Percentiles rank a stretch among this genome's conserved stretches.
Evolutionary conservation across 2,888 invertebrate genomes (phyloP).

Genomic region (Bombylius discolor): DNA sequence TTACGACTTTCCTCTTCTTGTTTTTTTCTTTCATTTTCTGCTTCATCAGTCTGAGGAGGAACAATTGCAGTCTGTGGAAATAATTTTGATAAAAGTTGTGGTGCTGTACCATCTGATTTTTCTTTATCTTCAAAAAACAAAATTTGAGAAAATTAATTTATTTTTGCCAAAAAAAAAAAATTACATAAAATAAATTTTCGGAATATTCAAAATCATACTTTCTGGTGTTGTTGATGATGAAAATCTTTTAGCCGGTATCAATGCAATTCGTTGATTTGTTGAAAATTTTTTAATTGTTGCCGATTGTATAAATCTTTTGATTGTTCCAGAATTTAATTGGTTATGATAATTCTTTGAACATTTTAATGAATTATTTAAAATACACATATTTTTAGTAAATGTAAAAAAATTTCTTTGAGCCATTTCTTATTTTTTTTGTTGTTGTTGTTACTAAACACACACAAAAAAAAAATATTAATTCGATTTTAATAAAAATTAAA

Average conservation of each 20-base stretch:
- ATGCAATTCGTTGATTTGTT: not conserved
- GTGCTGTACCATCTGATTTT: constrained; percentile 8
- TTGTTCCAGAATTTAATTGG: not conserved
- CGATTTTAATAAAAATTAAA: too few species aligned
- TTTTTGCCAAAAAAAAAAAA: not conserved
- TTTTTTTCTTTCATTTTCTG: constrained; percentile 41
- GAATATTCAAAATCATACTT: constrained; percentile 9
- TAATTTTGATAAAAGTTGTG: constrained; percentile 41
- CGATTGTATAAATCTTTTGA: not conserved
- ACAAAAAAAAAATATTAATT: too few species aligned
- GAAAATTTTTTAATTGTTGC: not conserved
- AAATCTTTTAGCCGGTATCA: constrained; percentile 2
- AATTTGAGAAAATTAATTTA: not conserved
- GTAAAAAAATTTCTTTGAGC: constrained; percentile 10
- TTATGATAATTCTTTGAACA: not conserved
- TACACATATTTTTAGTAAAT: constrained; percentile 7
- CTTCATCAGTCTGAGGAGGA: constrained; percentile 37
- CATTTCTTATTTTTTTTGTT: not conserved
- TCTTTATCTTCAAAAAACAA: not conserved
- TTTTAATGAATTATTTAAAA: not conserved
- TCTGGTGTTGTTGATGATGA: constrained; percentile 1
- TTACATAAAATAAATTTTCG: not conserved
- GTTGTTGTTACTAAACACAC: too few species aligned
- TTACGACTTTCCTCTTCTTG: constrained; percentile 45
- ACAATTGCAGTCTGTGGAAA: constrained; percentile 41